Base-by-base conservation (phyloP, 2,888 invertebrate species). In the Meghimatium bilineatum region DNA sequence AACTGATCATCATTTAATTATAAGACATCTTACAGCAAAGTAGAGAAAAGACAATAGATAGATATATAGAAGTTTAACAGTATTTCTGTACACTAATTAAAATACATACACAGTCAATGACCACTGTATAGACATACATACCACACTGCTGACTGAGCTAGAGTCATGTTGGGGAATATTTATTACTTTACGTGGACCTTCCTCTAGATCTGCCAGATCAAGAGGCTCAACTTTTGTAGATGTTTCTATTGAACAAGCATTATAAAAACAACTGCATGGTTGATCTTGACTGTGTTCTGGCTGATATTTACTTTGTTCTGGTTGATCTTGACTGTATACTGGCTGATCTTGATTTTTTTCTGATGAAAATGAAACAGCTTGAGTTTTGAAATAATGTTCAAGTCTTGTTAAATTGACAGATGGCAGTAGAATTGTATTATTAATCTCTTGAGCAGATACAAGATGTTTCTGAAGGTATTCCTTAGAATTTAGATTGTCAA, bases 131-230 rank as follows among this genome's bases (percentile, higher is more conserved):
- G 29, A 38, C 38, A 60, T 12, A 60, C 52, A 89, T 26, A 88
- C 85, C n/a, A 90, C 85, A 87, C 91, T 91, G 56, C 90, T 90
- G 82, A 88, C 89, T 6, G 90, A 89, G 0, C 90, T 90, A 0
- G 88, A 89, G 23, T 88, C 85, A 23, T 88, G 86, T 26, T 88
- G 87, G 26, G 72, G 26, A 29, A 63, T 67, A 23, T 79, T 49
- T 5, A 72, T 66, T 34, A 85, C 87, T 0, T 63, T 74, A 1
- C 79, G 71, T 69, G 89, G 88, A 10, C 87, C 87, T 36, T 86
- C 85, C 36, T 89, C 88, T 60, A 90, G 80, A 71, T 88, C 89
- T 32, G 88, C 89, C 36, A 91, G 87, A 83, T 91, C 90, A 23
- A 91, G 87, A 8, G 89, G 89, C 72, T 91, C 91, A 34, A 91